Evolutionary conservation across 2,888 invertebrate genomes (phyloP).

Genomic region (Stictocephala bisonia): DNA sequence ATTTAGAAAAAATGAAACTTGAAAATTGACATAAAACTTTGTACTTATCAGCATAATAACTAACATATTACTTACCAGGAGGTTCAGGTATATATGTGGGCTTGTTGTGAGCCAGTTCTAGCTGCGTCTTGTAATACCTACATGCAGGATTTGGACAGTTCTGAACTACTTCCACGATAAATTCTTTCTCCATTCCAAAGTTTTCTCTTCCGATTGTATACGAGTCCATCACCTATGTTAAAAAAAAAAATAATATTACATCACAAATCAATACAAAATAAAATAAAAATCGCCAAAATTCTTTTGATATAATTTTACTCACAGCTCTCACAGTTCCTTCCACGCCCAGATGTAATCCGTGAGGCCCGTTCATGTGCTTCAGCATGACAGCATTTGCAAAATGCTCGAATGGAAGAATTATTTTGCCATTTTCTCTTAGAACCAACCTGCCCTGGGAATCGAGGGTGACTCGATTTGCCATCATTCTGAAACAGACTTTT

Average conservation of each 20-base stretch:
- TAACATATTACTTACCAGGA: slow-evolving; percentile 52
- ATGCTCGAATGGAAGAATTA: slow-evolving; percentile 88
- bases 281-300: neutral
- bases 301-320: slow-evolving; percentile 63
- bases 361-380: slow-evolving; percentile 90
- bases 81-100: slow-evolving; percentile 59
- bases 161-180: slow-evolving; percentile 88
- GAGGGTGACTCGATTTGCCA: slow-evolving; percentile 85
- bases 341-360: slow-evolving; percentile 84
- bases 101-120: slow-evolving; percentile 63
- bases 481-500: slow-evolving; percentile 75
- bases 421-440: slow-evolving; percentile 87
- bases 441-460: slow-evolving; percentile 87
- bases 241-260: too few relatives aligned
- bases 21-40: neutral
- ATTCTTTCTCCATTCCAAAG: slow-evolving; percentile 91
- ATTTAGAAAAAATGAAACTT: too few relatives aligned
- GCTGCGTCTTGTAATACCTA: slow-evolving; percentile 86
- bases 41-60: neutral
- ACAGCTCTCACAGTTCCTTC: slow-evolving; percentile 88
- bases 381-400: slow-evolving; percentile 92
- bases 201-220: slow-evolving; percentile 86
- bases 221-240: slow-evolving; percentile 78
- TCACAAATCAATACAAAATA: slow-evolving; percentile 1
- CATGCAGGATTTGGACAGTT: slow-evolving; percentile 90